Conservation (phyloP, 1,140 invertebrate genomes). For the Atta texana region DNA sequence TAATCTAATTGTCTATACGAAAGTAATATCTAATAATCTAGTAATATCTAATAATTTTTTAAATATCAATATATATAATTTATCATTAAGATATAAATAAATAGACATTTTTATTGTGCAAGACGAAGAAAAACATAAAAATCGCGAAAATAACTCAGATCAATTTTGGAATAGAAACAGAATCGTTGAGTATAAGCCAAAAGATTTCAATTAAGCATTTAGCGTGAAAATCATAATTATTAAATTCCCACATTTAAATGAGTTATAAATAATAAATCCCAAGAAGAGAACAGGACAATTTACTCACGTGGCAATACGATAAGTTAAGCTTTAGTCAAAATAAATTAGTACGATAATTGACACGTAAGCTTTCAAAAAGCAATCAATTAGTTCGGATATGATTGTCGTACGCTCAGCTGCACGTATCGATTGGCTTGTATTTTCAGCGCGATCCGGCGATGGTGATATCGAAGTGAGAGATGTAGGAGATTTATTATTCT, state of each 20-base stretch:
- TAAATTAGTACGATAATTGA: constrained; percentile 69
- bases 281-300: constrained; percentile 6
- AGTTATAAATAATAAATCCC: constrained; percentile 4
- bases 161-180: not conserved
- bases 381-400: constrained; percentile 68
- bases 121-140: not conserved
- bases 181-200: not conserved
- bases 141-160: not conserved
- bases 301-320: constrained; percentile 37
- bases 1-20: not conserved
- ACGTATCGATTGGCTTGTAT: constrained; percentile 62
- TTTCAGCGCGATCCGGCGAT: constrained; percentile 49
- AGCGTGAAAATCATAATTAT: not conserved
- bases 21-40: constrained; percentile 13
- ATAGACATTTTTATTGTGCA: not conserved
- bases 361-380: constrained; percentile 66
- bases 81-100: no score
- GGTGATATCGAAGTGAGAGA: constrained; percentile 53
- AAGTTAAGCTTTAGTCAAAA: constrained; percentile 67
- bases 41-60: constrained; percentile 8
- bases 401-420: constrained; percentile 68
- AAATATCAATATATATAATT: constrained; percentile 24
- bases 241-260: constrained; percentile 24
- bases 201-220: not conserved
- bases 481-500: constrained; percentile 64